Evolutionary conservation across 2,797 vertebrate genomes (phyloP), one percentile per base, ranked within the genome.

Genomic region (Notolabrus celidotus): DNA sequence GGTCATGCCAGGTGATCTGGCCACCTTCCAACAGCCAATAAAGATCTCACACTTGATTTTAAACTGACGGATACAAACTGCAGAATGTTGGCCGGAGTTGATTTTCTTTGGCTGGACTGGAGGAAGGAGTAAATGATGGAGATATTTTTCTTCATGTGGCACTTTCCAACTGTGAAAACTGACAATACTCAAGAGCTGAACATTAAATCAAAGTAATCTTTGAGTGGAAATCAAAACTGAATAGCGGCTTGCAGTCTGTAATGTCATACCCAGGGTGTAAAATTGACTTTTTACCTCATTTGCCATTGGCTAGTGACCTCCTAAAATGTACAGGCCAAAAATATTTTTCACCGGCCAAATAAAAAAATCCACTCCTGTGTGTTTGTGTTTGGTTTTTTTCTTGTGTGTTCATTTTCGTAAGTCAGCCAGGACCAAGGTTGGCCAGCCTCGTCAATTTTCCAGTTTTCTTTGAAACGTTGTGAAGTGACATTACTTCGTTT

Each of bases 181-280:
- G 67, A 62, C 70, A 69, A 65, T 12, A 55, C 31, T 54, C 50
- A 10, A 53, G 36, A 22, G 70, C 78, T 64, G 71, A 69, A 76
- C 49, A 63, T 71, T 63, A 67, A 74, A 74, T 73, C 27, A 29
- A 20, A 53, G 31, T 60, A 71, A 75, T 41, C 60, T 49, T 38
- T n/a, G 52, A 54, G 38, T 56, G 42, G 65, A 67, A 71, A 64
- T 22, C 23, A 75, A 58, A 19, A 23, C 51, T 25, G 47, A 61
- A 20, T 8, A 53, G 6, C 8, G 47, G 36, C 31, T 5, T 0
- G 10, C n/a, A 23, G 31, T 47, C n/a, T 49, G 36, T 17, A 38
- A 20, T n/a, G 49, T n/a, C 27, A 23, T 4, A 29, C 39, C 5
- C 5, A 1, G 10, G n/a, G 50, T n/a, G n/a, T n/a, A n/a, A n/a